Conservation (phyloP, 30 jellyfish, hydroid and myxozoan genomes). For the Chironex yamaguchii region DNA sequence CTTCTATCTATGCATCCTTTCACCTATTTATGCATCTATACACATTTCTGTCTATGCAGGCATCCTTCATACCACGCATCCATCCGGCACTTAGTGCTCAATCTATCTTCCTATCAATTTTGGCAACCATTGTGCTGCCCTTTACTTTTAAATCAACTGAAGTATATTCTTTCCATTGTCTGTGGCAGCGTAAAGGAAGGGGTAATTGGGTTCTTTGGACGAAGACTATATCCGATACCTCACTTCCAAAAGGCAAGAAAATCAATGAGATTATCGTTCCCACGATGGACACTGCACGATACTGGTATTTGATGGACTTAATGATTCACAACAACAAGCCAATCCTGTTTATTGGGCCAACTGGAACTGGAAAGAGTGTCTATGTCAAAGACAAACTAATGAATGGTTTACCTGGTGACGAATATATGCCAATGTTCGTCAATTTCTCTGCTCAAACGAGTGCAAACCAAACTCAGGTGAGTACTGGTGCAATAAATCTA, state of each 20-base stretch:
- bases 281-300: conserved; percentile 98
- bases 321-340: conserved; percentile 82
- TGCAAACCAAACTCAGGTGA: conserved; percentile 97
- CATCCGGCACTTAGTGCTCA: too few species aligned
- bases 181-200: conserved; percentile 92
- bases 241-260: conserved; percentile 88
- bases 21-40: too few species aligned
- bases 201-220: conserved; percentile 98
- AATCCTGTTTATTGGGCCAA: conserved; percentile 92
- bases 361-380: conserved; percentile 99
- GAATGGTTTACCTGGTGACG: conserved; percentile 85
- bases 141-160: too few species aligned
- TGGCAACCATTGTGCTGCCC: too few species aligned
- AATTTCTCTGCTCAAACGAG: conserved; percentile 96
- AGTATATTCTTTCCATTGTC: neutral
- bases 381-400: conserved; percentile 88
- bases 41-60: too few species aligned
- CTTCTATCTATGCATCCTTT: too few species aligned
- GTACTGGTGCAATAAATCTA: neutral
- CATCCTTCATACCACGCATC: too few species aligned
- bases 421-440: conserved; percentile 89
- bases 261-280: conserved; percentile 90
- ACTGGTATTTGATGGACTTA: conserved; percentile 89
- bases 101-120: too few species aligned
- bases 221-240: conserved; percentile 78